phyloP scores from a whole-genome alignment of 1,140 invertebrate species.

The Drosophila asahinai region DNA sequence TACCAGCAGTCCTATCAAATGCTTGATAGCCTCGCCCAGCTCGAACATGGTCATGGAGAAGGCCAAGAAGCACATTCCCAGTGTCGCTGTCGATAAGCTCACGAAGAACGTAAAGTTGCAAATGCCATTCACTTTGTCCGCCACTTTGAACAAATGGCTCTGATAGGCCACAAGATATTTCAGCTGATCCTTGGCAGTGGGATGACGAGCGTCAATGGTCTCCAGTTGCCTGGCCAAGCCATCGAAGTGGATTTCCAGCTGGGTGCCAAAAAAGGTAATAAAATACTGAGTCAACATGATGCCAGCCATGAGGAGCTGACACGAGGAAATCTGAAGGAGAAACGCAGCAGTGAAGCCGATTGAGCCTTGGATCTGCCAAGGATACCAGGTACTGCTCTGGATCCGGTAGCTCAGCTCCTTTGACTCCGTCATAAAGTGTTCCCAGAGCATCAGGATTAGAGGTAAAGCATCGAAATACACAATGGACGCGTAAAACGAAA shows the following conservation, averaged over 20 bases:
- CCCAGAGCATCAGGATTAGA: slow-evolving; percentile 43
- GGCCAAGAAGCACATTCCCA: slow-evolving; percentile 67
- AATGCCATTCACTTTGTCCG: slow-evolving; percentile 46
- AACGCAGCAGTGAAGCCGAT: slow-evolving; percentile 5
- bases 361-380: slow-evolving; percentile 49
- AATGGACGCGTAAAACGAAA: slow-evolving; percentile 36
- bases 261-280: slow-evolving; percentile 63
- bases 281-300: slow-evolving; percentile 64
- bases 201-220: slow-evolving; percentile 44
- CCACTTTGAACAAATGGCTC: slow-evolving; percentile 39
- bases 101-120: slow-evolving; percentile 69
- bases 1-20: slow-evolving; percentile 49
- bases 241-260: slow-evolving; percentile 71
- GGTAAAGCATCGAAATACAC: slow-evolving; percentile 61
- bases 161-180: slow-evolving; percentile 60
- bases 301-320: slow-evolving; percentile 42
- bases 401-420: slow-evolving; percentile 39
- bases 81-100: slow-evolving; percentile 53
- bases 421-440: slow-evolving; percentile 21
- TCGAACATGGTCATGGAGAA: slow-evolving; percentile 69
- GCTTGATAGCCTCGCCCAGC: slow-evolving; percentile 53
- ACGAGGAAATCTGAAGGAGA: slow-evolving; percentile 31
- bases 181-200: slow-evolving; percentile 46
- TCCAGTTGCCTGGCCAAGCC: slow-evolving; percentile 45
- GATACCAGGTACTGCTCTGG: slow-evolving; percentile 75